A percentile compares a stretch with the other conserved stretches of the same genome.
Conservation (phyloP, 1,140 invertebrate genomes). For the Macrostomum lignano region DNA sequence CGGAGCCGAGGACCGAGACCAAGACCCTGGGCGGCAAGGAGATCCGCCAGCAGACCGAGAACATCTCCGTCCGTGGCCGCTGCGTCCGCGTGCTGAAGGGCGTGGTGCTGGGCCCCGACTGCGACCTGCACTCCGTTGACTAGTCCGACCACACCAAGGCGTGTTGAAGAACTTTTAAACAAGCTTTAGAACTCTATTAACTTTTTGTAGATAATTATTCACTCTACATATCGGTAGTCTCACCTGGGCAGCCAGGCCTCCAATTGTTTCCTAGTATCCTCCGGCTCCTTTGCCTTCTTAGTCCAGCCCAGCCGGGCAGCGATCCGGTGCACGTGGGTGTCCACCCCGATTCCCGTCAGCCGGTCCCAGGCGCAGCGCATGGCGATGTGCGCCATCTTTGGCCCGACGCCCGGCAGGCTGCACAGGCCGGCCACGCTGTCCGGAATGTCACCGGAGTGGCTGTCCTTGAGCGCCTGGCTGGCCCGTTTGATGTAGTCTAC, state of each 20-base stretch:
- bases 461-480: constrained; percentile 43
- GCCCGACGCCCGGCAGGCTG: constrained; percentile 59
- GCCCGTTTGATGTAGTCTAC: constrained; percentile 63
- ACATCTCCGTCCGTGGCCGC: too few species aligned
- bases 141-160: too few species aligned
- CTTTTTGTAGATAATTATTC: too few species aligned
- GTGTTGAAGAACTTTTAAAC: too few species aligned
- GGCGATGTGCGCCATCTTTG: constrained; percentile 84
- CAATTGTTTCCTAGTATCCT: constrained; percentile 50
- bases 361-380: constrained; percentile 71
- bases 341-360: constrained; percentile 57
- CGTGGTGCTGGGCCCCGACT: too few species aligned
- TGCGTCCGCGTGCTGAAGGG: too few species aligned
- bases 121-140: too few species aligned
- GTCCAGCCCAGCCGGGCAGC: constrained; percentile 61
- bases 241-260: constrained; percentile 55
- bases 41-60: too few species aligned
- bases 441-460: constrained; percentile 65
- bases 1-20: too few species aligned
- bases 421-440: constrained; percentile 46
- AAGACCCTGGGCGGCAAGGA: too few species aligned
- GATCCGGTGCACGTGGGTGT: constrained; percentile 87
- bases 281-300: constrained; percentile 43
- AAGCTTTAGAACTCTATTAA: too few species aligned
- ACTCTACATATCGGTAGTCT: too few species aligned